Base-by-base conservation (phyloP, 2,888 invertebrate genomes). In the Pasiphila rectangulata region DNA sequence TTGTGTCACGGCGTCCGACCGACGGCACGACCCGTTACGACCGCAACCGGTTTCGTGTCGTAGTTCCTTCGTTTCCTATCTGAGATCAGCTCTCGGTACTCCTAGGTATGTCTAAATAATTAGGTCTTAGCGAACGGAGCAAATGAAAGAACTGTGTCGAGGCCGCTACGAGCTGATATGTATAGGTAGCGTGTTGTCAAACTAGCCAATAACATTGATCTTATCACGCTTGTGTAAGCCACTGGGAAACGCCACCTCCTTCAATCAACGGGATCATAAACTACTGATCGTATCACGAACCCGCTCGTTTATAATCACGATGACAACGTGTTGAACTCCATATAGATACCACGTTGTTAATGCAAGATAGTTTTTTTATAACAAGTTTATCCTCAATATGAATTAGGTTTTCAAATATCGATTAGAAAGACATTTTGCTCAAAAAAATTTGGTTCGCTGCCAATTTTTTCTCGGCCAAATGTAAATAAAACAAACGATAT, bases 401-500 rank as follows among this genome's bases (percentile, higher is more conserved):
- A 67, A 72, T 75, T 72, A 69, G 65, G 63, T 68, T 71, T 72
- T 72, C 63, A 63, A 71, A 70, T 73, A 71, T 69, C 63, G 63
- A 63, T 65, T 62, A 61, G 63, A 47, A 62, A 64, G 61, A 65
- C 60, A 57, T 67, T 63, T 59, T 64, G 68, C 61, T 61, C 62
- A 16, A 34, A 63, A 53, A 34, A 60, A 64, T 70, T 75, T 77
- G 84, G 84, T 75, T 40, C 56, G 40, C 52, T 72, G 85, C 86
- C 86, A 85, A 83, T 72, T 79, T 82, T 83, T 83, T 75, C 64
- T 61, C 59, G 49, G 45, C 69, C 50, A 70, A n/a, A 70, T 83
- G 81, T 80, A 79, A 83, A 84, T 82, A 79, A 79, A 81, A 72
- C 72, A 68, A 67, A 69, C 63, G 62, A 65, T 72, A 72, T 75